Evolutionary conservation across 1,140 invertebrate species (phyloP), one percentile per base, ranked within the genome.

Genomic region (Cyphomyrmex costatus): DNA sequence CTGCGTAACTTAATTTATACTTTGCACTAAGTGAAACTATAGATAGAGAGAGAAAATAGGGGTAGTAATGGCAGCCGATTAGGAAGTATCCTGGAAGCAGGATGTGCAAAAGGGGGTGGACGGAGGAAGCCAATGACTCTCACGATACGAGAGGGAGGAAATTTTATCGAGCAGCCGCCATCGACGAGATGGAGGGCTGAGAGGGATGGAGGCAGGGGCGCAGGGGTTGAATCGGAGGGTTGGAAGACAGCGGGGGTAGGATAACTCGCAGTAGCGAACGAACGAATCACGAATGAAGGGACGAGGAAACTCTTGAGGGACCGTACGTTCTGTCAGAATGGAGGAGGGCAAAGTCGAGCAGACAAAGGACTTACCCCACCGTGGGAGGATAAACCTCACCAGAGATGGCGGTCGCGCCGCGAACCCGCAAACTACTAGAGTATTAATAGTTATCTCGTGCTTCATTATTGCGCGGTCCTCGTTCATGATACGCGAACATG

Each of bases 351-450:
- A 73, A 87, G 76, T 85, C 79, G 63, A 85, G 78, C 82, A 51
- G 89, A 90, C 84, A 86, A 86, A 86, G 88, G 87, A 63, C 86
- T 85, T 82, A 82, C 86, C 88, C 89, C 82, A 24, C 76, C 82
- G 19, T 56, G 70, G 85, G 66, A 86, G 51, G 76, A 86, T 68
- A 76, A 89, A 89, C 88, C 89, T 89, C 84, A 42, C 74, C 63
- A 63, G 86, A 86, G 91, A 92, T 91, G 92, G 92, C 84, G 91
- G 91, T 91, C 88, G 86, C 79, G 61, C 85, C 80, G 66, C 68
- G 68, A 66, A 68, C 88, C 92, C 92, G 86, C 92, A 92, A 92
- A 80, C 89, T 89, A 86, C 86, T 93, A 73, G 88, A 91, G 91
- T 92, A 93, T 93, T 93, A 88, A 93, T 92, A 87, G 86, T 79